Evolutionary conservation across 2,113 vertebrate genomes (phyloP).

Genomic region (Lipophrys pholis): DNA sequence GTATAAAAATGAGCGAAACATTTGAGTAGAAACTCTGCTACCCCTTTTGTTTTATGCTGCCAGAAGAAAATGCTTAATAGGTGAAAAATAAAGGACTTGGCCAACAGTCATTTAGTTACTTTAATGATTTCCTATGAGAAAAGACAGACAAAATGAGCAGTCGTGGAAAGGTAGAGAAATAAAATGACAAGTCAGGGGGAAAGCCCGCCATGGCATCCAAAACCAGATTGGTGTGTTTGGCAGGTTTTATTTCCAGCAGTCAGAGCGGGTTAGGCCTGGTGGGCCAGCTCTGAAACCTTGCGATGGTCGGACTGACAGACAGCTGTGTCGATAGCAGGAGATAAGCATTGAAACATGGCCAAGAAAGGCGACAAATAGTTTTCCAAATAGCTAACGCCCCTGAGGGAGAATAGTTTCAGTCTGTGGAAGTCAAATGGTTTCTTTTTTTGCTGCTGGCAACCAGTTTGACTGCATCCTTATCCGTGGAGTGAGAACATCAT

Average conservation of each 20-base stretch:
- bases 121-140: neutral
- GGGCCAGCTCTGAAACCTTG: conserved; percentile 32
- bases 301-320: conserved; percentile 45
- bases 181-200: conserved; percentile 5
- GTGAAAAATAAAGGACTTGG: neutral
- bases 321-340: conserved; percentile 24
- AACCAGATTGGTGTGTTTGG: conserved; percentile 10
- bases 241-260: conserved; percentile 46
- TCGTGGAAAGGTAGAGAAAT: conserved; percentile 2
- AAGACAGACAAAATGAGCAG: conserved; percentile 15
- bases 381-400: neutral
- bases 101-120: neutral
- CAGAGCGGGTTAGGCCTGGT: conserved; percentile 38
- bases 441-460: neutral
- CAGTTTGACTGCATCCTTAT: neutral
- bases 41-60: neutral
- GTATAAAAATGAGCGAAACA: neutral
- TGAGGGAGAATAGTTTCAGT: neutral
- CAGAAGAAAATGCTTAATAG: conserved; percentile 4
- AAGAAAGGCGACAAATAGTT: conserved; percentile 9
- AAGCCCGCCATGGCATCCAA: neutral
- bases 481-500: neutral
- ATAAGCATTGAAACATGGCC: conserved; percentile 13
- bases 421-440: conserved; percentile 4
- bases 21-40: neutral